Conservation (phyloP, 2,113 vertebrate species). For the Ptychochromis oligacanthus region DNA sequence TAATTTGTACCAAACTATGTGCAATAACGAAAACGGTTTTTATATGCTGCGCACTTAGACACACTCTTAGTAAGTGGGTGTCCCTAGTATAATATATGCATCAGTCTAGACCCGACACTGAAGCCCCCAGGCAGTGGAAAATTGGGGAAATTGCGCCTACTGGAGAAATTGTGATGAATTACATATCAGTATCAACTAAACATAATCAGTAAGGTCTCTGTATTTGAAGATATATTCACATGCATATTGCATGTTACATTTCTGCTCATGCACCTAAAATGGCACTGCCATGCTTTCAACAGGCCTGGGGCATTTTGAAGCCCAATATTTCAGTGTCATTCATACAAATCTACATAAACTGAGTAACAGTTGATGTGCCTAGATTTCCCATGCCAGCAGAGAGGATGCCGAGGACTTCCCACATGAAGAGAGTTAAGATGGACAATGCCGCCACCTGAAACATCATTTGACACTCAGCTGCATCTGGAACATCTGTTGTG, state of each 20-base stretch:
- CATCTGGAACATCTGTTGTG: constrained; percentile 77
- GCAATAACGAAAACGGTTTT: constrained; percentile 10
- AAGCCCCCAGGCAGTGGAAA: constrained; percentile 9
- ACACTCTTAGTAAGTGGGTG: constrained; percentile 4
- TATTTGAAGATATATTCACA: constrained; percentile 1
- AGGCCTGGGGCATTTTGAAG: constrained; percentile 3
- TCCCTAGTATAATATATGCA: background rate
- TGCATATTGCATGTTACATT: background rate
- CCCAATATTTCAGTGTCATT: constrained; percentile 16
- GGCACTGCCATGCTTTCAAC: constrained; percentile 25
- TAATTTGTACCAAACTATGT: background rate
- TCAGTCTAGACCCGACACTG: background rate
- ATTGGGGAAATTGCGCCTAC: constrained; percentile 63
- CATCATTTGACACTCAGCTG: constrained; percentile 71
- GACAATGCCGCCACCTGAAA: constrained; percentile 63
- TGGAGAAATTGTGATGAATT: constrained; percentile 60
- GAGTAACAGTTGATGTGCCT: constrained; percentile 26
- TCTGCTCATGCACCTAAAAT: constrained; percentile 3
- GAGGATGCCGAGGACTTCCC: constrained; percentile 52
- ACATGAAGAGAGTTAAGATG: constrained; percentile 56
- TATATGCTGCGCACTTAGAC: background rate
- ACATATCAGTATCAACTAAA: constrained; percentile 26
- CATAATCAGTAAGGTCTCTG: background rate
- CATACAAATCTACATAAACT: constrained; percentile 2
- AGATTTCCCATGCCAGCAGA: constrained; percentile 38